phyloP scores from a whole-genome alignment of 2,797 vertebrate genomes.

The Liasis olivaceus region DNA sequence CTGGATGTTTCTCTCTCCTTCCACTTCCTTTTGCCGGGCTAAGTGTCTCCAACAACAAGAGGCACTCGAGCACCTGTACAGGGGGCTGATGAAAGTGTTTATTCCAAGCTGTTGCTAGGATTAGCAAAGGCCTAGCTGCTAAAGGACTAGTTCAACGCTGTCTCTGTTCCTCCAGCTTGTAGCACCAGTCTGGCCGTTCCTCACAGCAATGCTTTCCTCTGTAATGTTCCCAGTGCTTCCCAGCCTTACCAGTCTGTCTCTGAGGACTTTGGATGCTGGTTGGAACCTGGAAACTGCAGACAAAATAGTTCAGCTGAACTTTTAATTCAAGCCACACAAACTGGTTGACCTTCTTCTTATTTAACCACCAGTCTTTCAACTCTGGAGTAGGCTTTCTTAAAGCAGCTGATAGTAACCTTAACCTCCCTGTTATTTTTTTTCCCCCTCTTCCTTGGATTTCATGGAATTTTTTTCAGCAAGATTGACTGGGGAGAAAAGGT shows the following conservation, averaged over 20 bases:
- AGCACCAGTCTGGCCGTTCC: neutral
- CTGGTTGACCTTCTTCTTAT: neutral
- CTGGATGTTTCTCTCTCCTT: neutral
- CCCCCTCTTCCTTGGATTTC: neutral
- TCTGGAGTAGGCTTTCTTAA: neutral
- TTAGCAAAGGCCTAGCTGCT: conserved; percentile 14
- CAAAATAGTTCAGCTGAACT: neutral
- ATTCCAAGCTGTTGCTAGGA: conserved; percentile 17
- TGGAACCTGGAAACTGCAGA: neutral
- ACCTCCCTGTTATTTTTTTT: fast-evolving
- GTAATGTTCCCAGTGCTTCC: neutral
- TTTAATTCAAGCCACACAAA: neutral
- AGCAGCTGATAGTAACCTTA: fast-evolving
- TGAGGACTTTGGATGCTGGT: neutral
- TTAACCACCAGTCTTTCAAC: neutral
- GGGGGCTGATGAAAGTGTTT: neutral
- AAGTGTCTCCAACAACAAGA: conserved; percentile 15
- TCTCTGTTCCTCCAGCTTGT: neutral
- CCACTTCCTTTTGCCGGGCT: neutral
- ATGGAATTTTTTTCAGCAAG: fast-evolving
- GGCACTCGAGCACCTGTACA: conserved; percentile 15
- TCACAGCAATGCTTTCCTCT: neutral
- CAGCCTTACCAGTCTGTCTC: fast-evolving
- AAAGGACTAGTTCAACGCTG: conserved; percentile 7
- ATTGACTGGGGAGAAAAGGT: neutral